Evolutionary conservation across 2,888 invertebrate species (phyloP).

Genomic region (Agrilus cyanescens): DNA sequence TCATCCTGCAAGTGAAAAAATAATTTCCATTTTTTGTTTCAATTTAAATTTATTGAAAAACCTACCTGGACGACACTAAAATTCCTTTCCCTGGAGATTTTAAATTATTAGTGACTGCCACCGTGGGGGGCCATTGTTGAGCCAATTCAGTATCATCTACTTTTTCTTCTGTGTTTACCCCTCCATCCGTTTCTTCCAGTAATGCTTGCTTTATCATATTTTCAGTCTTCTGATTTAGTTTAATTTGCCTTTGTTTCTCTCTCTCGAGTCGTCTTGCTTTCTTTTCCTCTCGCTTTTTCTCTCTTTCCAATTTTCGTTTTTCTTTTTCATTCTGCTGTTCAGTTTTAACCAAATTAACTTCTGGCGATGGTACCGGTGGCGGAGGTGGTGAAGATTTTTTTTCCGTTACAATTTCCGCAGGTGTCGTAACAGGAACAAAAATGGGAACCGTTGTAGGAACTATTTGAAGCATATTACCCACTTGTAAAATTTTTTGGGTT

Average conservation of each 20-base stretch:
- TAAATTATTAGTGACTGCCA: constrained; percentile 20
- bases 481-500: constrained; percentile 34
- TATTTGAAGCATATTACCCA: constrained; percentile 50
- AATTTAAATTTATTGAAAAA: background rate
- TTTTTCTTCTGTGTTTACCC: constrained; percentile 9
- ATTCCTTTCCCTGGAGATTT: constrained; percentile 45
- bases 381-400: constrained; percentile 3
- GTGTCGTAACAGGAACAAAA: background rate
- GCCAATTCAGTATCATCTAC: constrained; percentile 17
- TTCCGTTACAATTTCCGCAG: background rate
- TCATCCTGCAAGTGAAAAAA: constrained; percentile 4
- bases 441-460: constrained; percentile 36
- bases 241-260: constrained; percentile 29
- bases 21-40: background rate
- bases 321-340: constrained; percentile 31
- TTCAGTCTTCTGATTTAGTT: constrained; percentile 31
- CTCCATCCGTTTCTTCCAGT: constrained; percentile 16
- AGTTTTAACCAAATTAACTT: constrained; percentile 26
- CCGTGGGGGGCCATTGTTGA: constrained; percentile 27
- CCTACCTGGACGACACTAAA: constrained; percentile 35
- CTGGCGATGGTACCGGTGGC: constrained; percentile 8
- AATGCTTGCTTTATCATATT: constrained; percentile 30
- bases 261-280: constrained; percentile 30
- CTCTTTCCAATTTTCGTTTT: constrained; percentile 29
- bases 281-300: constrained; percentile 30